Base-by-base conservation (phyloP, 2,888 invertebrate species). In the Plutella xylostella region DNA sequence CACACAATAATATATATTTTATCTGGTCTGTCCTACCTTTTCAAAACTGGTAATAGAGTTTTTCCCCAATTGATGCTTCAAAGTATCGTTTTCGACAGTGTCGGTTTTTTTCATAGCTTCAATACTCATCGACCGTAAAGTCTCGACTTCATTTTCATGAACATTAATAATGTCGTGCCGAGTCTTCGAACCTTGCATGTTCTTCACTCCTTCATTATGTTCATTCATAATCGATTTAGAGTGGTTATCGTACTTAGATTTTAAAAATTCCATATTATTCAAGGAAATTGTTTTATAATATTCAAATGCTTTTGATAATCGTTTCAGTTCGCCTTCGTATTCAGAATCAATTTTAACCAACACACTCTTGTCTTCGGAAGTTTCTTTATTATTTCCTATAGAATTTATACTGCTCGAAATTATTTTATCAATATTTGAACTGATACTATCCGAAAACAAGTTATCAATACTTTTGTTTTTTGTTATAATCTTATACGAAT, bases 151-250 rank as follows among this genome's bases (percentile, higher is more conserved):
- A 51, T 75, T 79, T 55, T 86, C 86, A 53, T 86, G 82, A 35
- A 72, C 68, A 48, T 72, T 74, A 37, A 75, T 70, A 33, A 86
- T 64, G 37, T 85, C 82, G 45, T 75, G 67, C 17, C 87, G 53
- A 1, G 78, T 70, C 53, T 86, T 84, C 56, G 86, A 86, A 49
- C 65, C 69, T 61, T 87, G 87, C 55, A 87, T 72, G 51, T 74
- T 84, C 51, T 72, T 73, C 3, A 88, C 84, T n/a, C 86, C 85
- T 49, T 76, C 73, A 55, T 85, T 82, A 51, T 87, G 86, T 55
- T 85, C 80, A 45, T 80, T 82, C 19, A 85, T 67, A 45, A 87
- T 72, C 48, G 68, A 79, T 54, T 82, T 83, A 39, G 86, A 77
- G 43, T 87, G 84, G 51, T 62, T 71, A 28, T 87, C 86, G 51